phyloP scores from a whole-genome alignment of 2,113 vertebrate species.

The Mohoua ochrocephala region DNA sequence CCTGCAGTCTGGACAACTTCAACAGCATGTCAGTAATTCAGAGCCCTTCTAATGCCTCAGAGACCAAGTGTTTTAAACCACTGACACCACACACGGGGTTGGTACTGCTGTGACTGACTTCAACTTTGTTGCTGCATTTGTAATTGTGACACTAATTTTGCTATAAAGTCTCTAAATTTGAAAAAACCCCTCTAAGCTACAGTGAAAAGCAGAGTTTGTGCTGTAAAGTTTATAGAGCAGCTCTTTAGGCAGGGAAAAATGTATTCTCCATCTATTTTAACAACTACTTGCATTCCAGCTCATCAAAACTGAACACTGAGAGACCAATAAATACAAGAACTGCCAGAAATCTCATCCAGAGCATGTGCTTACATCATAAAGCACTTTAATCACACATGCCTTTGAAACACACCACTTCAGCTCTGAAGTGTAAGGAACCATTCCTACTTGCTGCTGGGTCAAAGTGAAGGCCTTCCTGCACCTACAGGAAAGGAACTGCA shows the following conservation, averaged over 20 bases:
- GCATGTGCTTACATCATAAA: background rate
- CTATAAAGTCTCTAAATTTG: background rate
- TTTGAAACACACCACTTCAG: background rate
- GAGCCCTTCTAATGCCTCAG: background rate
- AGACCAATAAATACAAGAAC: background rate
- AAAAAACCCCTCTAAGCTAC: background rate
- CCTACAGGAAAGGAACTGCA: background rate
- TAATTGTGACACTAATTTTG: background rate
- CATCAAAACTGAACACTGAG: background rate
- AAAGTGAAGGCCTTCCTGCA: background rate
- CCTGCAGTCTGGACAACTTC: background rate
- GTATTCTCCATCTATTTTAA: background rate
- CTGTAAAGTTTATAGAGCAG: background rate
- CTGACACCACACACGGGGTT: rapidly evolving
- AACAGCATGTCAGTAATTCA: background rate
- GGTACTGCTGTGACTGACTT: background rate
- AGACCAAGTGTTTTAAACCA: background rate
- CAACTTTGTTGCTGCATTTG: background rate
- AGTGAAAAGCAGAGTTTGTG: background rate
- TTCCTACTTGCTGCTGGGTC: background rate
- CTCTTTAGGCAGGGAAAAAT: background rate
- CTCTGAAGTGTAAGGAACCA: background rate
- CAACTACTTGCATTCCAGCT: background rate
- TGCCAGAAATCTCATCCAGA: background rate
- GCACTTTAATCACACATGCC: background rate